Evolutionary conservation across 1,140 invertebrate genomes (phyloP), one percentile per base, ranked within the genome.

Genomic region (Lanistes nyassanus): DNA sequence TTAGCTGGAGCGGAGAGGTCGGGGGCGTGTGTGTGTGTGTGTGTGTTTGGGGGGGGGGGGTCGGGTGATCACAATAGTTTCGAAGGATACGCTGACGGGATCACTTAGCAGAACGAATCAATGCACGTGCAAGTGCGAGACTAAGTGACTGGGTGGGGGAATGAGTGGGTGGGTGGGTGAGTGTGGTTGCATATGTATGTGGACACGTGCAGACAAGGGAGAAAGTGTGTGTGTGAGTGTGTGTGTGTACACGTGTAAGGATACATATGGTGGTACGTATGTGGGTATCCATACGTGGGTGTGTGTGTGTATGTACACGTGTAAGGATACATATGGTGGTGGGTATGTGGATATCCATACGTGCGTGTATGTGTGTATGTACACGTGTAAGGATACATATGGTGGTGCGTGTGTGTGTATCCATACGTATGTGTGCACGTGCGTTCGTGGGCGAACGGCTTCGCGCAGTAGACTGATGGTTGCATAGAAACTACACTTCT

Each of bases 331-430:
- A 47, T 16, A 47, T 9, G 42, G 5, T 13, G 42, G 42, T 9
- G 39, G 13, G 13, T 13, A 47, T 9, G 42, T 1, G 2, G 42
- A 6, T 13, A 47, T 13, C 19, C 42, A 65, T 21, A 65, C 31
- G 21, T 1, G 36, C 34, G 62, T 65, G 64, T 39, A 36, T 39
- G 36, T 66, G 64, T 37, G 64, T 66, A 34, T 66, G 64, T 37
- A 34, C 37, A 16, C 39, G 64, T 36, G 64, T 64, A 36, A 34
- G 26, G 31, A 36, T 64, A 21, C 37, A 36, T 64, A 36, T 64
- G 60, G 31, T 29, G 31, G 60, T 64, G 60, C 37, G 60, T 64
- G 60, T 64, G 26, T 29, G 11, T 64, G 11, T 64, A 7, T 64
- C 29, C 37, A 36, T 29, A 36, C 23, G 26, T 23, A 36, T 29